Percentiles rank a stretch among this genome's conserved stretches.
Evolutionary conservation across 2,113 vertebrate species (phyloP).

Genomic region (Heterotilapia buettikoferi): DNA sequence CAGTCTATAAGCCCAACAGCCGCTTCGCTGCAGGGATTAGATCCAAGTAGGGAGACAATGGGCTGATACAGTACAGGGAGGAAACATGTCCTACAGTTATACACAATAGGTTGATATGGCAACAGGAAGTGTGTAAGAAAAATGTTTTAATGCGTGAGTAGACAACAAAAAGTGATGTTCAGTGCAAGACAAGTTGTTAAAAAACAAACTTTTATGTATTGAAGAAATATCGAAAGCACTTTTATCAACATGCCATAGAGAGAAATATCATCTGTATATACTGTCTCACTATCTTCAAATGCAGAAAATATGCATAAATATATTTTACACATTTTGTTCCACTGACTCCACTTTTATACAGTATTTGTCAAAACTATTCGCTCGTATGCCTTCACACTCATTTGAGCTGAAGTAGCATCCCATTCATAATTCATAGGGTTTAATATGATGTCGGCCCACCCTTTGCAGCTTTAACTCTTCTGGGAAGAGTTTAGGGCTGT

Average conservation of each 20-base stretch:
- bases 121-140: not conserved
- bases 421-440: not conserved
- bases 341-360: not conserved
- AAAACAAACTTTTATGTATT: not conserved
- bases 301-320: not conserved
- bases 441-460: not conserved
- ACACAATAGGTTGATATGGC: slow-evolving; percentile 7
- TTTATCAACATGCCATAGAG: not conserved
- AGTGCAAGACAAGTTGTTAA: not conserved
- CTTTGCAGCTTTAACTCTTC: not conserved
- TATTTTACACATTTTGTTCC: not conserved
- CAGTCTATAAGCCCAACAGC: slow-evolving; percentile 26
- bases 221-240: not conserved
- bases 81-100: not conserved
- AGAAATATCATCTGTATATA: not conserved
- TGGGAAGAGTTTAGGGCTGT: not conserved
- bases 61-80: not conserved
- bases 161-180: not conserved
- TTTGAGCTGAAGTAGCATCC: not conserved
- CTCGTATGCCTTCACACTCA: not conserved
- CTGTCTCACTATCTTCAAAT: not conserved
- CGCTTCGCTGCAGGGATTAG: slow-evolving; percentile 35
- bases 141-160: not conserved
- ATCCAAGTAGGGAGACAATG: slow-evolving; percentile 40
- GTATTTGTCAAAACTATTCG: not conserved